phyloP scores from a whole-genome alignment of 2,113 vertebrate genomes.

The Nesogale talazaci region DNA sequence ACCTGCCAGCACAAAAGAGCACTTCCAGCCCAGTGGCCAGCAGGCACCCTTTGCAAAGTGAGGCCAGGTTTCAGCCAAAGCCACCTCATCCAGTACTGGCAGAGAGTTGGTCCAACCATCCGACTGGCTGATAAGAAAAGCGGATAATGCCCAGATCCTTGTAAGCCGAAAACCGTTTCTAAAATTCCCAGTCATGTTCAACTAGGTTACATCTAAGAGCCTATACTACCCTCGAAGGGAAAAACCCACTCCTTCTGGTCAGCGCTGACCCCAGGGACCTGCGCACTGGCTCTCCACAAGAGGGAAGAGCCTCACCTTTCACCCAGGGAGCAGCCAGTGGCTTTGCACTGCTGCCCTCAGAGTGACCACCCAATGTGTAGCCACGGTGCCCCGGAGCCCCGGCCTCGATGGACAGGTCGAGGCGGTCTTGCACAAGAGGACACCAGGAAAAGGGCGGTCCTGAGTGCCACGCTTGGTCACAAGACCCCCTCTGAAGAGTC shows the following conservation, averaged over 20 bases:
- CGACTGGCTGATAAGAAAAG: constrained; percentile 34
- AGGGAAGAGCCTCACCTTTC: too few species aligned
- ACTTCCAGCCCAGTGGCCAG: background rate
- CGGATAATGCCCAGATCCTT: constrained; percentile 16
- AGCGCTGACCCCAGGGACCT: too few species aligned
- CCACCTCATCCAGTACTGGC: background rate
- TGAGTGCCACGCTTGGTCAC: background rate
- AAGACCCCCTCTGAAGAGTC: background rate
- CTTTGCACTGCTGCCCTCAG: too few species aligned
- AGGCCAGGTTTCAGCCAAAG: constrained; percentile 17
- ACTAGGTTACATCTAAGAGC: constrained; percentile 43
- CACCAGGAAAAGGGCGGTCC: background rate
- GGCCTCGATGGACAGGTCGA: constrained; percentile 7
- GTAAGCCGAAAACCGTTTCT: background rate
- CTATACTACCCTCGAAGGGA: background rate
- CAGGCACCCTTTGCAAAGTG: background rate
- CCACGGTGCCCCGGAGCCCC: too few species aligned
- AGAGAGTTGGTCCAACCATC: background rate
- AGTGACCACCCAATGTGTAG: too few species aligned
- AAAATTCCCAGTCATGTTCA: constrained; percentile 52
- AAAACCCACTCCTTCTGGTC: too few species aligned
- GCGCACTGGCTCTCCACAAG: too few species aligned
- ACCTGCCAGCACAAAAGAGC: background rate
- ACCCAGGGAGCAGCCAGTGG: too few species aligned
- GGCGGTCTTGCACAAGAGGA: constrained; percentile 16